A percentile compares a stretch with the other conserved stretches of the same genome.
These are phyloP conservation scores for Diorhabda carinulata DNA, from an alignment of 1,140 invertebrate genomes.

Conservation along the genomic window DNA sequence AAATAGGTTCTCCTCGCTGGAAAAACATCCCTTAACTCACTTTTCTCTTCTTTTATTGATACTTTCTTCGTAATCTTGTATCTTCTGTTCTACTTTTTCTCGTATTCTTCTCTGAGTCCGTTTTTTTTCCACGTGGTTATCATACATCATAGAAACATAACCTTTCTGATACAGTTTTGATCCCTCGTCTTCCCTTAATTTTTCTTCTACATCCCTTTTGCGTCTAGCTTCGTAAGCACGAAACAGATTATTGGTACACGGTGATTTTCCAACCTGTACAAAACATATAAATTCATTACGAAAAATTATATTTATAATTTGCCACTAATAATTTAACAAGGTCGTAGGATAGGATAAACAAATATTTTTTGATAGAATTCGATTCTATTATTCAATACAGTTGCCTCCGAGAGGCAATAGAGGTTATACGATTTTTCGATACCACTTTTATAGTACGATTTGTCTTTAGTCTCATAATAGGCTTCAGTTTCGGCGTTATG, in stretches of 20 bases:
- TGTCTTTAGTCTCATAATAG: too few species aligned
- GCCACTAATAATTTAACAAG: too few species aligned
- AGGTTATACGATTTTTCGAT: too few species aligned
- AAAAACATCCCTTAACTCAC: conserved; percentile 20
- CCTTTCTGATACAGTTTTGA: conserved; percentile 22
- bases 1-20: too few species aligned
- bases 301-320: too few species aligned
- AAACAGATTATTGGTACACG: conserved; percentile 18
- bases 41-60: conserved; percentile 38
- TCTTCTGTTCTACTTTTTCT: conserved; percentile 31
- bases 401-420: too few species aligned
- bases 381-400: too few species aligned
- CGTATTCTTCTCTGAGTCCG: conserved; percentile 27
- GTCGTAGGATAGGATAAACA: too few species aligned
- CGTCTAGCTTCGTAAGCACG: conserved; percentile 2
- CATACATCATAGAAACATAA: conserved; percentile 25
- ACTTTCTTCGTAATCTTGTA: conserved; percentile 36
- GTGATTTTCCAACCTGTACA: conserved; percentile 18
- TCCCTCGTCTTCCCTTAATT: background rate
- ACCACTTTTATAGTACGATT: too few species aligned
- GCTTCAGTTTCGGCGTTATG: too few species aligned
- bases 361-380: too few species aligned
- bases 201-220: background rate
- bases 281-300: too few species aligned
- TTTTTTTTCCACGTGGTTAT: conserved; percentile 29